Conservation (phyloP, 2,113 vertebrate species). For the Salvator merianae region DNA sequence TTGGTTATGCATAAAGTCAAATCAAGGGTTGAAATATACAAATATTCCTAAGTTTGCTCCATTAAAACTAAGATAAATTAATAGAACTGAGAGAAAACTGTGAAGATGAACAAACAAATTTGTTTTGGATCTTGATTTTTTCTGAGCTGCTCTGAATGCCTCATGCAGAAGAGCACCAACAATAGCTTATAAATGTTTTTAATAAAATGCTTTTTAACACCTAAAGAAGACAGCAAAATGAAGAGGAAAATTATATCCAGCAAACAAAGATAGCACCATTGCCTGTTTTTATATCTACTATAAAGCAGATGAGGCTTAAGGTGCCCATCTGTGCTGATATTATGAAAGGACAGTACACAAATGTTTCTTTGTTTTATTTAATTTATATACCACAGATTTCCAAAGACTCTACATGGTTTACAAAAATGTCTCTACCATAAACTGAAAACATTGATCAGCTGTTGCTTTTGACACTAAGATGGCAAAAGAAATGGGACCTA, state of each 20-base stretch:
- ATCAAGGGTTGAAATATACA: background rate
- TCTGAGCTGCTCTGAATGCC: background rate
- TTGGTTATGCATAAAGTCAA: background rate
- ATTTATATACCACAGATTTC: too few relatives aligned
- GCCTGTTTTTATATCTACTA: background rate
- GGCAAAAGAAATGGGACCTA: background rate
- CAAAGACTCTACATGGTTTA: too few relatives aligned
- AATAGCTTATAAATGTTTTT: background rate
- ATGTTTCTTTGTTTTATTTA: too few relatives aligned
- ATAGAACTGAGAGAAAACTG: background rate
- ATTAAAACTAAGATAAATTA: slow-evolving; percentile 8
- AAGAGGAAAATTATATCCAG: background rate
- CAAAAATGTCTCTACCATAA: background rate
- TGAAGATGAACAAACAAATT: background rate
- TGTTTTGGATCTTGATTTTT: background rate
- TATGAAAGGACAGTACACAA: too few relatives aligned
- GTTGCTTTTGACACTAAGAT: background rate
- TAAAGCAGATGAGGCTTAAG: background rate
- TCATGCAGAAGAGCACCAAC: background rate
- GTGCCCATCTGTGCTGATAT: background rate
- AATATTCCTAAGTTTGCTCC: background rate
- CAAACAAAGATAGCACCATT: background rate
- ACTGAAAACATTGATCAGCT: background rate
- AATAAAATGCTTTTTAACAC: background rate
- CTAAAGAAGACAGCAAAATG: background rate